Conservation (phyloP, 1,140 invertebrate species). For the Lysiphlebus fabarum region DNA sequence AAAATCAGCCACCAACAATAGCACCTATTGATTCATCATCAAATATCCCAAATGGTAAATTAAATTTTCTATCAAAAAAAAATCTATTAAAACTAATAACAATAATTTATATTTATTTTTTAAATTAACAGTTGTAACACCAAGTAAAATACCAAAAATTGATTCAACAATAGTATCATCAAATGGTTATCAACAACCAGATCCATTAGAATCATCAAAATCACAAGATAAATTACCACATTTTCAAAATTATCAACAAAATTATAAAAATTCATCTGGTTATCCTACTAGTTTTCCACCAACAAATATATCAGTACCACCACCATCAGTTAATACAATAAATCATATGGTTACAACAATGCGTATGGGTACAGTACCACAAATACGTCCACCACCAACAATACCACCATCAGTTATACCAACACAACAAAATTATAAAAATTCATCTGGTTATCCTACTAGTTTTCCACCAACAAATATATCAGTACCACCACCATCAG, state of each 20-base stretch:
- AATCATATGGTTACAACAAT: constrained; percentile 49
- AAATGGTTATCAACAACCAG: constrained; percentile 42
- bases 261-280: constrained; percentile 36
- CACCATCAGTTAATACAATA: constrained; percentile 45
- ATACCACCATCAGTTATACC: constrained; percentile 39
- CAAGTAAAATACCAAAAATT: constrained; percentile 40
- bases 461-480: constrained; percentile 49
- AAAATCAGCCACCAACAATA: constrained; percentile 33
- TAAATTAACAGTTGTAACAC: constrained; percentile 33
- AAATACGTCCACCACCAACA: constrained; percentile 39
- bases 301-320: constrained; percentile 47
- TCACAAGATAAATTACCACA: constrained; percentile 40
- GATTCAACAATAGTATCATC: constrained; percentile 34
- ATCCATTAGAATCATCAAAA: constrained; percentile 37
- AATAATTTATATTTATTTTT: not conserved
- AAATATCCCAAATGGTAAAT: constrained; percentile 45
- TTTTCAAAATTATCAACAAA: constrained; percentile 40
- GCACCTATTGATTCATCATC: constrained; percentile 43
- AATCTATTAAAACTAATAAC: constrained; percentile 18
- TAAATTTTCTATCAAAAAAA: constrained; percentile 10
- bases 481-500: constrained; percentile 45
- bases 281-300: constrained; percentile 50
- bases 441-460: constrained; percentile 38
- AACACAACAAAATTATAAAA: constrained; percentile 41
- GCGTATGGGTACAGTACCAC: constrained; percentile 37